Percentiles rank a stretch among this genome's conserved stretches.
These are phyloP conservation scores for Pteromalus puparum DNA, from an alignment of 1,140 invertebrate genomes.

Conservation along the genomic window DNA sequence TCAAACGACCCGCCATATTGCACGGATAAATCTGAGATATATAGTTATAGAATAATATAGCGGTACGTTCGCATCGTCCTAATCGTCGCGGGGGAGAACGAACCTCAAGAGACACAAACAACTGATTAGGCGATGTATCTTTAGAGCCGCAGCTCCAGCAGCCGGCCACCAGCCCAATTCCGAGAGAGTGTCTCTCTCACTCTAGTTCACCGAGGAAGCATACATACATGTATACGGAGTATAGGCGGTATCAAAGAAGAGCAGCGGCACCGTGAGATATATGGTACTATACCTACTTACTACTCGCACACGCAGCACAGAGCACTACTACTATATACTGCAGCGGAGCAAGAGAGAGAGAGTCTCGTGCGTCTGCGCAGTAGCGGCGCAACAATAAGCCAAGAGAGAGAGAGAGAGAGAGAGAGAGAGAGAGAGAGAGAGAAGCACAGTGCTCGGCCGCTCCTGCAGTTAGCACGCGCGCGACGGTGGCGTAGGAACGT, in stretches of 20 bases:
- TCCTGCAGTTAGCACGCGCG: slow-evolving; percentile 50
- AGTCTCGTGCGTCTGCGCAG: neutral
- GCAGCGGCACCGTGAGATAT: neutral
- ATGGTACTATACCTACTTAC: neutral
- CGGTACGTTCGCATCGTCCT: neutral
- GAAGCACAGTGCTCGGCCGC: neutral
- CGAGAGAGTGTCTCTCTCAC: neutral
- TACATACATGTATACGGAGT: neutral
- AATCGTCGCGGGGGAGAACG: too few species aligned
- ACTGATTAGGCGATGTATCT: slow-evolving; percentile 3
- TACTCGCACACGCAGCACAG: neutral
- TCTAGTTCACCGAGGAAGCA: too few species aligned
- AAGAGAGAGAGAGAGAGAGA: slow-evolving; percentile 32
- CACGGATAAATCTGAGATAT: neutral
- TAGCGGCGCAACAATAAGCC: neutral
- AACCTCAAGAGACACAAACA: neutral
- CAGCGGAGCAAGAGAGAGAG: too few species aligned
- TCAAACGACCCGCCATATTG: neutral
- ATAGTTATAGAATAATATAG: neutral
- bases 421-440: neutral
- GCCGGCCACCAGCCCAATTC: neutral
- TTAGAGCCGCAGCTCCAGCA: neutral
- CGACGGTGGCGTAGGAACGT: slow-evolving; percentile 17
- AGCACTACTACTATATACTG: too few species aligned
- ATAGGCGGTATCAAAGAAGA: neutral